Conservation (phyloP, 2,888 invertebrate genomes). For the Epinotia ramella region DNA sequence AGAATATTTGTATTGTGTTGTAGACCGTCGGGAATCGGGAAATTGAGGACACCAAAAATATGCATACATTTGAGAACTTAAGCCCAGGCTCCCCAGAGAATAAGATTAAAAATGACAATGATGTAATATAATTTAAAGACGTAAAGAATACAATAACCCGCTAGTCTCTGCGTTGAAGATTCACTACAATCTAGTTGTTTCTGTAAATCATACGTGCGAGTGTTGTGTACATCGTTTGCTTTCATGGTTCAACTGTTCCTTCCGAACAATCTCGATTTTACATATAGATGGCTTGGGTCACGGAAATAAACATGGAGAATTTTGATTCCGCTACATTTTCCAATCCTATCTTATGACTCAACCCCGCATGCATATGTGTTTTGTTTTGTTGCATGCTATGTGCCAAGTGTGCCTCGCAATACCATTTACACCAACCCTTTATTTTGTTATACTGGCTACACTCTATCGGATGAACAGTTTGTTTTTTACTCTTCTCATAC, state of each 20-base stretch:
- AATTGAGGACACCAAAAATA: no score
- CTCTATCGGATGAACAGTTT: no score
- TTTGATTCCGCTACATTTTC: constrained; percentile 32
- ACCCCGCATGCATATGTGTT: not conserved
- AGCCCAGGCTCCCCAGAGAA: no score
- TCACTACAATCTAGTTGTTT: constrained; percentile 3
- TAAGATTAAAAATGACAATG: no score
- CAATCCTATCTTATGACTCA: constrained; percentile 21
- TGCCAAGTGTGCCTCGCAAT: constrained; percentile 4
- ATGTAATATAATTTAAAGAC: no score
- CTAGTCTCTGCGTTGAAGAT: not conserved
- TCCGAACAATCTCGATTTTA: constrained; percentile 35
- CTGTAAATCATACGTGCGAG: constrained; percentile 24
- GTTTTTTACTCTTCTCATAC: no score
- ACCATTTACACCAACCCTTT: not conserved
- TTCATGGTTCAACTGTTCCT: constrained; percentile 25
- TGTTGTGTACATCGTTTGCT: constrained; percentile 7
- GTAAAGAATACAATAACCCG: not conserved
- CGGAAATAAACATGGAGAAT: constrained; percentile 29
- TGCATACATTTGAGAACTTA: no score
- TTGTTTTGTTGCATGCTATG: not conserved
- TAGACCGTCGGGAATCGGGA: no score
- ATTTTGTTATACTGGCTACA: not conserved
- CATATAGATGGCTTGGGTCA: constrained; percentile 32
- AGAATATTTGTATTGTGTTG: no score